Evolutionary conservation across 2,888 invertebrate species (phyloP).

Genomic region (Agrochola circellaris): DNA sequence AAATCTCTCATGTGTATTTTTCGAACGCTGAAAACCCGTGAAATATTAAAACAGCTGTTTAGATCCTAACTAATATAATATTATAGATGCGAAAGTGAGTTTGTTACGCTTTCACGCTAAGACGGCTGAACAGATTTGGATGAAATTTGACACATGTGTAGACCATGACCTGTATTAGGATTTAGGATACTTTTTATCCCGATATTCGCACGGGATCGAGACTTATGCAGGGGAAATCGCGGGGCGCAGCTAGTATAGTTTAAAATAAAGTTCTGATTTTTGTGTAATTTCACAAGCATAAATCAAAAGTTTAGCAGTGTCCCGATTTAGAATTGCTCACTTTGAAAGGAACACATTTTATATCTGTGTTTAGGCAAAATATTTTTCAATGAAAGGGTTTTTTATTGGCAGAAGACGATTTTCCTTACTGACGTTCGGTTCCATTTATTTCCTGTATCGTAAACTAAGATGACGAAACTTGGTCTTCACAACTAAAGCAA

Average conservation of each 20-base stretch:
- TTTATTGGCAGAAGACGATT: background rate
- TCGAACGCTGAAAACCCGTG: background rate
- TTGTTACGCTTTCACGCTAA: too few species aligned
- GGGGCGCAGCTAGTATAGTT: too few species aligned
- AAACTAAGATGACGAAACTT: conserved; percentile 10
- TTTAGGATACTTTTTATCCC: too few species aligned
- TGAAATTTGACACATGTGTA: too few species aligned
- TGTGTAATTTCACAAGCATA: background rate
- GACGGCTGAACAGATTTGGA: too few species aligned
- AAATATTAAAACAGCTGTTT: background rate
- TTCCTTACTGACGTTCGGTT: background rate
- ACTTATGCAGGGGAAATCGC: too few species aligned
- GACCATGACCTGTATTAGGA: too few species aligned
- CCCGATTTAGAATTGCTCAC: background rate
- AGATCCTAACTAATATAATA: too few species aligned
- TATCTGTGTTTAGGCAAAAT: too few species aligned
- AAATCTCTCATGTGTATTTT: background rate
- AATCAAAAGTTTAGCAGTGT: background rate
- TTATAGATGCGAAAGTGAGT: too few species aligned
- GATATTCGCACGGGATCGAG: too few species aligned
- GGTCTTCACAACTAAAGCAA: background rate
- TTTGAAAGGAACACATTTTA: background rate
- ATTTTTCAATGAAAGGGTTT: background rate
- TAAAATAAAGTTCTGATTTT: too few species aligned
- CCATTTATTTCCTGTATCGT: background rate